A percentile compares a stretch with the other conserved stretches of the same genome.
Conservation (phyloP, 37 sponge, comb jelly and placozoan species). For the Beroe ovata region DNA sequence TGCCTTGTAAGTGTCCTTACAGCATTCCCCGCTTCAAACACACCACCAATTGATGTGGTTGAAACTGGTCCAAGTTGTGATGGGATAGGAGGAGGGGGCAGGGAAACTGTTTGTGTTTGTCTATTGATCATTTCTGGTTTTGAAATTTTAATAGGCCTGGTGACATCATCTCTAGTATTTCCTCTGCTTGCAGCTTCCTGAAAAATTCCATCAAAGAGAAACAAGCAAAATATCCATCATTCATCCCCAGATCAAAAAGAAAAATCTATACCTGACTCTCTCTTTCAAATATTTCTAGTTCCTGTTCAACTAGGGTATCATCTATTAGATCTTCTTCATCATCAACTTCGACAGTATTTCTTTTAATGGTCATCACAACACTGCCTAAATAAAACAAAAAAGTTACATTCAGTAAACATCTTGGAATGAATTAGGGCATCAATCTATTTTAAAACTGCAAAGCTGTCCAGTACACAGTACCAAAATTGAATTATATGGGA, state of each 20-base stretch:
- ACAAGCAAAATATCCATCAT: too few species aligned
- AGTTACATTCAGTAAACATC: too few species aligned
- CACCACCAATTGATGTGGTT: neutral
- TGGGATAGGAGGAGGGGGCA: neutral
- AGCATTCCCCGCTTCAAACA: neutral
- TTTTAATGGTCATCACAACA: neutral
- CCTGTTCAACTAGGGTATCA: constrained; percentile 4
- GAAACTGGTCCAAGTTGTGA: neutral
- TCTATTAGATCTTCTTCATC: constrained; percentile 26
- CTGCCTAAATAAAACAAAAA: too few species aligned
- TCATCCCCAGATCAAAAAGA: too few species aligned
- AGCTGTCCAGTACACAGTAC: too few species aligned
- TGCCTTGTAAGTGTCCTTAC: constrained; percentile 44
- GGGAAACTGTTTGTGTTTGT: constrained; percentile 44
- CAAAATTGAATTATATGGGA: too few species aligned
- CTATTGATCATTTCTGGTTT: neutral
- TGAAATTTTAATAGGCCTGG: neutral
- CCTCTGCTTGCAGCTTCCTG: constrained; percentile 3
- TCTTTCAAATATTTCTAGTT: constrained; percentile 25
- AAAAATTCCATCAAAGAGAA: too few species aligned
- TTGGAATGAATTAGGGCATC: too few species aligned
- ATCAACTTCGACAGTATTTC: constrained; percentile 35
- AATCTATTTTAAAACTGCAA: too few species aligned
- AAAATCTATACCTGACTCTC: constrained; percentile 4
- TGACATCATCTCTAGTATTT: neutral